Percentiles rank a stretch among this genome's conserved stretches.
These are phyloP conservation scores for Dynastes maya DNA, from an alignment of 2,888 invertebrate species.

Conservation along the genomic window DNA sequence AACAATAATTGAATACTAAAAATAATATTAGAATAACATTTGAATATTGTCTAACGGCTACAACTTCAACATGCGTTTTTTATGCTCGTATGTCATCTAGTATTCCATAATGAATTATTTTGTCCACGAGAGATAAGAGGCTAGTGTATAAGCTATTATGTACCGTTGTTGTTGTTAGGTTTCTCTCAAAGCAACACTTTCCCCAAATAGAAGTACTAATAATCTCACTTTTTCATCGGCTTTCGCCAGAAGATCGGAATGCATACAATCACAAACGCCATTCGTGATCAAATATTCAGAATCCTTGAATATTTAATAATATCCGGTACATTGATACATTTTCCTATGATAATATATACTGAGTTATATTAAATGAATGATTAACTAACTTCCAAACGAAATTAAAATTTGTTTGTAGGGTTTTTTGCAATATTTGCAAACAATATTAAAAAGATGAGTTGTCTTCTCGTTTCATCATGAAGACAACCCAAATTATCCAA, in stretches of 20 bases:
- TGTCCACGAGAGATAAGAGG: neutral
- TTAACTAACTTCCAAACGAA: no score
- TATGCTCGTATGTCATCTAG: neutral
- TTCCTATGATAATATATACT: no score
- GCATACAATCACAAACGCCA: neutral
- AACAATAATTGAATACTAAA: no score
- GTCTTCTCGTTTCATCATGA: no score
- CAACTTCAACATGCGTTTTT: neutral
- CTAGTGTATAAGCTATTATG: neutral
- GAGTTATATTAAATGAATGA: no score
- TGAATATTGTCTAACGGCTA: no score
- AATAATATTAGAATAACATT: no score
- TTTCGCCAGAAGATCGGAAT: constrained; percentile 8
- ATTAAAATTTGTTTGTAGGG: no score
- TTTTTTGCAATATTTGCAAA: no score
- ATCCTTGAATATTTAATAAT: neutral
- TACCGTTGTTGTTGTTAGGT: neutral
- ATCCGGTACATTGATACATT: no score
- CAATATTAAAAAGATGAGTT: no score
- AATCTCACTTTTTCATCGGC: constrained; percentile 13
- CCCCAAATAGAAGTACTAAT: constrained; percentile 20
- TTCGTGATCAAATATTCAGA: neutral
- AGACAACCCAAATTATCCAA: no score
- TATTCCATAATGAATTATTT: neutral
- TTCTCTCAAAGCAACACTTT: constrained; percentile 10